phyloP scores from a whole-genome alignment of 2,888 invertebrate genomes.

The Eueremaeus valkanovi region DNA sequence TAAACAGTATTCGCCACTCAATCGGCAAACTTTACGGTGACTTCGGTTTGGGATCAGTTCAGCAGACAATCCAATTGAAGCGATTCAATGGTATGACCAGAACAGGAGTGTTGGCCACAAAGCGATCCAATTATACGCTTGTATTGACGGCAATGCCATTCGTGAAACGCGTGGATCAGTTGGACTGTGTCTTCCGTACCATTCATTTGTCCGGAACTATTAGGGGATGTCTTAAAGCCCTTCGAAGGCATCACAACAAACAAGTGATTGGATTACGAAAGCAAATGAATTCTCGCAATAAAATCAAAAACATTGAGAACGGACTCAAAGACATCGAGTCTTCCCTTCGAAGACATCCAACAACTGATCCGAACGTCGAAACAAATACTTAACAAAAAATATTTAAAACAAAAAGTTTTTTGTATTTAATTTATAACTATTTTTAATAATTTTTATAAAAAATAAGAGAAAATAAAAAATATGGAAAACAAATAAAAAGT shows the following conservation, averaged over 20 bases:
- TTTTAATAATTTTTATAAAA: too few relatives aligned
- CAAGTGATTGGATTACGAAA: slow-evolving; percentile 36
- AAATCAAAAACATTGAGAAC: slow-evolving; percentile 6
- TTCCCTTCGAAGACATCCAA: neutral
- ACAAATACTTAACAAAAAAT: too few relatives aligned
- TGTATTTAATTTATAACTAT: neutral
- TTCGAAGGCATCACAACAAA: slow-evolving; percentile 36
- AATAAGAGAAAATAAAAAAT: too few relatives aligned
- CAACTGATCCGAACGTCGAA: neutral
- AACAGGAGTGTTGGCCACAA: slow-evolving; percentile 35
- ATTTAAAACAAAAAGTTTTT: slow-evolving; percentile 16
- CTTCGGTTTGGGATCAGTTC: slow-evolving; percentile 40
- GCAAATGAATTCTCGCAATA: slow-evolving; percentile 2
- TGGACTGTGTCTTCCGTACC: slow-evolving; percentile 16
- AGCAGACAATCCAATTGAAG: slow-evolving; percentile 29
- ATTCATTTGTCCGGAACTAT: slow-evolving; percentile 40
- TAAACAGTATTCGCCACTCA: slow-evolving; percentile 26
- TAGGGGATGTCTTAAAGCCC: slow-evolving; percentile 35
- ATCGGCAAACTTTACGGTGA: slow-evolving; percentile 38
- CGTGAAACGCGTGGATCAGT: slow-evolving; percentile 20
- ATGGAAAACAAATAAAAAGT: too few relatives aligned
- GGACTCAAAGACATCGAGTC: slow-evolving; percentile 9
- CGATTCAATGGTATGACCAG: slow-evolving; percentile 36
- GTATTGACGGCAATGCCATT: slow-evolving; percentile 39
- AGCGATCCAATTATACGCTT: slow-evolving; percentile 29